Evolutionary conservation across 2,113 vertebrate species (phyloP).

Genomic region (Labrus mixtus): DNA sequence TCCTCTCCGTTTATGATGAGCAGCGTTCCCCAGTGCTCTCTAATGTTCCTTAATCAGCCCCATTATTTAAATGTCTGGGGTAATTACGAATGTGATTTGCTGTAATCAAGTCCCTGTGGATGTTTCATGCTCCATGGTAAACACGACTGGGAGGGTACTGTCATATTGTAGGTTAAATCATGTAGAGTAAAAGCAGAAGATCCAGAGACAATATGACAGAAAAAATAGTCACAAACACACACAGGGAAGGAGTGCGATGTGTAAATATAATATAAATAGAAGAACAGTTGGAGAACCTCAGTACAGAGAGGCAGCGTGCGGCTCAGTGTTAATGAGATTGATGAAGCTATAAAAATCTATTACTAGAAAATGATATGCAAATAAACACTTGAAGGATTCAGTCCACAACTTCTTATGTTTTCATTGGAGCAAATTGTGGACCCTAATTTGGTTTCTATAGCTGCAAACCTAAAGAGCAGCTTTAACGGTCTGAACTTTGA

Average conservation of each 20-base stretch:
- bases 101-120: conserved; percentile 57
- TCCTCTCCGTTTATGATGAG: conserved; percentile 27
- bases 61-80: conserved; percentile 61
- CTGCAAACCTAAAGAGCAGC: not conserved
- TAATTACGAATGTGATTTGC: conserved; percentile 64
- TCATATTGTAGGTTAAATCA: conserved; percentile 12
- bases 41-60: conserved; percentile 52
- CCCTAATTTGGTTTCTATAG: not conserved
- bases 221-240: conserved; percentile 2
- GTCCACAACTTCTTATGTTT: conserved; percentile 12
- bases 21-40: conserved; percentile 23
- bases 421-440: conserved; percentile 3
- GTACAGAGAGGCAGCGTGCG: conserved; percentile 37
- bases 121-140: conserved; percentile 46
- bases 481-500: not conserved
- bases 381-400: conserved; percentile 46
- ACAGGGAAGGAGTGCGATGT: not conserved
- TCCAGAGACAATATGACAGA: not conserved
- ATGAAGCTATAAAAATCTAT: conserved; percentile 62
- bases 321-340: conserved; percentile 48
- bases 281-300: conserved; percentile 22
- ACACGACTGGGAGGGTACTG: conserved; percentile 31
- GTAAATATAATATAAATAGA: conserved; percentile 15
- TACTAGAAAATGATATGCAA: conserved; percentile 59
- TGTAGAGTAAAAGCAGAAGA: conserved; percentile 23